Evolutionary conservation across 2,113 vertebrate genomes (phyloP).

Genomic region (Alethe castanea): DNA sequence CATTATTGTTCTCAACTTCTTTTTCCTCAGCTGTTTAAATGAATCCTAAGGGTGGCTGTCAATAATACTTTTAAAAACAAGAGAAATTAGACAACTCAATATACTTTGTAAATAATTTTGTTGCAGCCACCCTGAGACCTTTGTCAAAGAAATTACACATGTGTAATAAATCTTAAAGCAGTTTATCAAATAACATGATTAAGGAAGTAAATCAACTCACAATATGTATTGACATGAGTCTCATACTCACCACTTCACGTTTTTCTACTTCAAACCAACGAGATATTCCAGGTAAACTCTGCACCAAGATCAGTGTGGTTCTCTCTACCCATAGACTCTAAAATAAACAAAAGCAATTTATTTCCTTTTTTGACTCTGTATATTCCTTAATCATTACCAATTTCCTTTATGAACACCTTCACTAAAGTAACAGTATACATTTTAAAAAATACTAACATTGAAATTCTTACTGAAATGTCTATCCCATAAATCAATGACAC

Average conservation of each 20-base stretch:
- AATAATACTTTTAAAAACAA: not conserved
- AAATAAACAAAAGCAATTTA: conserved; percentile 21
- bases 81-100: not conserved
- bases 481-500: not conserved
- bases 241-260: conserved; percentile 89
- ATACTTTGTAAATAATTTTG: not conserved
- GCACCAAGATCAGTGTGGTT: conserved; percentile 93
- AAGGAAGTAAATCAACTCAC: not conserved
- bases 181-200: not conserved
- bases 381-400: not conserved
- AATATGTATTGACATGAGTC: not conserved
- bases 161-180: not conserved
- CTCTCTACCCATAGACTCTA: conserved; percentile 98
- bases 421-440: not conserved
- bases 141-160: not conserved
- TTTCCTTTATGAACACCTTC: not conserved
- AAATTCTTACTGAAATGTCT: not conserved
- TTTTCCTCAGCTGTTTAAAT: not conserved
- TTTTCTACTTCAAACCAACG: conserved; percentile 99
- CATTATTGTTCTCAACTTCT: not conserved
- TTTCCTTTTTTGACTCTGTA: not conserved
- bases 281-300: conserved; percentile 98
- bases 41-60: not conserved
- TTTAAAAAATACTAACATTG: not conserved
- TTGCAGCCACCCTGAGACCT: not conserved